A percentile compares a stretch with the other conserved stretches of the same genome.
phyloP scores from a whole-genome alignment of 2,888 invertebrate species.

The Coenonympha arcania region DNA sequence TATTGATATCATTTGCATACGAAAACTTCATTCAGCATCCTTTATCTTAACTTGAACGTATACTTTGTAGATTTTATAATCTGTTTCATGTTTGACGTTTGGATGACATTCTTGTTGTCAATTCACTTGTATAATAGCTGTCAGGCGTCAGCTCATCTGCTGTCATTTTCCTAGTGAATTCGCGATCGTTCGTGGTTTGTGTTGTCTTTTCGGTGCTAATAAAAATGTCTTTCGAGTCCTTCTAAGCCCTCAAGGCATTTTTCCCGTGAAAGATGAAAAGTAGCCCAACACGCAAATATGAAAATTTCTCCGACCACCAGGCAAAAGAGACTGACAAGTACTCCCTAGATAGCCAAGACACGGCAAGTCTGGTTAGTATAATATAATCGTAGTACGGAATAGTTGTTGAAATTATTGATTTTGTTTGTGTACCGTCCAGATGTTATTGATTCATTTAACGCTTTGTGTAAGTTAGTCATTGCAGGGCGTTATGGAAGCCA shows the following conservation, averaged over 20 bases:
- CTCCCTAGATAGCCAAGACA: conserved; percentile 70
- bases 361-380: conserved; percentile 67
- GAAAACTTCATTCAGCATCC: too few species aligned
- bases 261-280: conserved; percentile 68
- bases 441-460: conserved; percentile 58
- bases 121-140: too few species aligned
- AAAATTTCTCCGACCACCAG: conserved; percentile 65
- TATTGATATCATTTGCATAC: too few species aligned
- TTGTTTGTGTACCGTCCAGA: conserved; percentile 59
- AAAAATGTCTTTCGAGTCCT: conserved; percentile 63
- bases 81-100: conserved; percentile 3
- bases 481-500: conserved; percentile 10
- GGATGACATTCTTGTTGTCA: too few species aligned
- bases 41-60: too few species aligned
- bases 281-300: conserved; percentile 70
- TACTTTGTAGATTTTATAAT: too few species aligned
- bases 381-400: conserved; percentile 22
- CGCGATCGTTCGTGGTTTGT: conserved; percentile 46
- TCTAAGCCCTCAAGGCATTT: conserved; percentile 51
- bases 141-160: too few species aligned
- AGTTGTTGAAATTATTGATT: conserved; percentile 63
- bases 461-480: conserved; percentile 32
- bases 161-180: conserved; percentile 40
- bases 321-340: conserved; percentile 68
- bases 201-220: conserved; percentile 41